Base-by-base conservation (phyloP, 2,113 vertebrate genomes). In the Proterorhinus semilunaris region DNA sequence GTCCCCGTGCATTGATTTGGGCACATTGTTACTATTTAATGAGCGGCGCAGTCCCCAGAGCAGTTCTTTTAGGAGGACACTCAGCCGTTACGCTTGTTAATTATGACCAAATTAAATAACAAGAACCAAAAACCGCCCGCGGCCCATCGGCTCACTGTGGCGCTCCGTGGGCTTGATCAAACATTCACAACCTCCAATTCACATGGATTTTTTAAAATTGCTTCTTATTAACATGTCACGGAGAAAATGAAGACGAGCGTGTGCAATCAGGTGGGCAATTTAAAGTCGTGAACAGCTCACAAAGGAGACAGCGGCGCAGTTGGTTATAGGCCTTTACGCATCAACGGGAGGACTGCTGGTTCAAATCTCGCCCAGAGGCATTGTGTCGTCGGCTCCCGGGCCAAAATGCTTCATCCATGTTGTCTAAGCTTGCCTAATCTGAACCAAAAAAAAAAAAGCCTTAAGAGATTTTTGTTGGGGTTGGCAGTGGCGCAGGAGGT, bases 91-190 rank as follows among this genome's bases (percentile, higher is more conserved):
- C 66, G 42, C 27, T 64, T 64, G 61, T 62, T 67, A 69, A 74
- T 74, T 78, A 80, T 1, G 7, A 9, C 43, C 50, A 53, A 67
- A 73, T 75, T 46, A 62, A 71, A 78, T 67, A 66, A 72, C n/a
- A 46, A 68, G 9, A 49, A 61, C 50, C 4, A 8, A 71, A 67
- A 73, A 61, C 64, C 0, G 16, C 9, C 9, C 7, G 8, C 53
- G 45, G 43, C 53, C 65, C 57, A 53, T 51, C 65, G 66, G 50
- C 59, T 76, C 45, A 21, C 58, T 36, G 52, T 48, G 59, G 10
- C 47, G 42, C 21, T 51, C 45, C 66, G 62, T 10, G 27, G 0
- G 48, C 51, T 71, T 66, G 13, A 69, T 66, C 50, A 68, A 62
- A 75, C 12, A 62, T 44, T 21, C 49, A 62, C 47, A 27, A 57